Base-by-base conservation (phyloP, 2,797 vertebrate species). In the Apogon talboti region DNA sequence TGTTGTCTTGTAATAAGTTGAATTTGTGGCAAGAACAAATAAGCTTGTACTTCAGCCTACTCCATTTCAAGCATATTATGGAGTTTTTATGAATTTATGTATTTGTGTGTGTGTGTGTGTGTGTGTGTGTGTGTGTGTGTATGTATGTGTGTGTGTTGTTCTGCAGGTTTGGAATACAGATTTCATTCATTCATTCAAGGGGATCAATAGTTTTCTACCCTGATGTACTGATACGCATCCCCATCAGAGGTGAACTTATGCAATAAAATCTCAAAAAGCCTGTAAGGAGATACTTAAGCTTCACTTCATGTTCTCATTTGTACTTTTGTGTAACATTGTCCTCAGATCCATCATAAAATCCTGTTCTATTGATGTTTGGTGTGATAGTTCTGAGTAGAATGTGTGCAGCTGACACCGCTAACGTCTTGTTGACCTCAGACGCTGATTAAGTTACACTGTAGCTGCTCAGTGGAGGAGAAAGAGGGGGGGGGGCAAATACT, bases 361-460 rank as follows among this genome's bases (percentile, higher is more conserved):
- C 5, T 21, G 44, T 52, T 44, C 58, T 63, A 71, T 47, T 56
- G 33, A 18, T 45, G 50, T 54, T 19, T 66, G 72, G 35, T 47
- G 38, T 59, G 56, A 57, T 30, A 72, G 45, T 71, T 64, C 61
- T 50, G 74, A 66, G 14, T 72, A 78, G 83, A 55, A 51, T 78
- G 75, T 50, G 57, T 42, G 69, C 76, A 74, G 79, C 63, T 84
- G 80, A 82, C 75, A 57, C 13, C 28, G 44, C 28, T 71, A 47
- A 76, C 73, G 74, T 47, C 74, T 67, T 66, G 63, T 76, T 82
- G 81, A 87, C 79, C 82, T 72, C 81, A 88, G 73, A 77, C 73
- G 83, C 74, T 84, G 76, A 84, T 87, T 81, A 82, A 80, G 72
- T 66, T 66, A 61, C 65, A 72, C 71, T 57, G 45, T 30, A 53